Conservation (phyloP, 2,888 invertebrate species). For the Rhagophthalmus giganteus region DNA sequence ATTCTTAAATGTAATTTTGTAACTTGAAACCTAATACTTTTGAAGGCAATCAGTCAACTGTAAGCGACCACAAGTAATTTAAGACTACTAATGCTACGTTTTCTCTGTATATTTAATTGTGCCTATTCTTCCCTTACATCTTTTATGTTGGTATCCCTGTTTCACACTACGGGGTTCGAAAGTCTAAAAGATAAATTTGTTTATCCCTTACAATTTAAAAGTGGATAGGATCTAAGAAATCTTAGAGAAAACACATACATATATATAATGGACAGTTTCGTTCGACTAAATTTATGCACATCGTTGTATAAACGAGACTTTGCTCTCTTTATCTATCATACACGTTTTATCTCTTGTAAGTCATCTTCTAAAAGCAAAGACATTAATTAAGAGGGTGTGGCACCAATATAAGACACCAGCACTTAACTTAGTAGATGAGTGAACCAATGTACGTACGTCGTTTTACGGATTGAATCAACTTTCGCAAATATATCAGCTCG, state of each 20-base stretch:
- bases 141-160: conserved; percentile 1
- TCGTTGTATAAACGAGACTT: conserved; percentile 19
- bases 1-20: conserved; percentile 14
- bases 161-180: conserved; percentile 14
- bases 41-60: conserved; percentile 4
- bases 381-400: conserved; percentile 52
- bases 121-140: not conserved
- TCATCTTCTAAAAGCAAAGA: conserved; percentile 39
- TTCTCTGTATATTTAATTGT: conserved; percentile 4
- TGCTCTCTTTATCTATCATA: conserved; percentile 28
- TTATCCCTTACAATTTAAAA: conserved; percentile 43
- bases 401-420: conserved; percentile 40
- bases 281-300: conserved; percentile 25
- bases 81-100: not conserved
- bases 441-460: conserved; percentile 35
- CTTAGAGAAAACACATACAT: conserved; percentile 42
- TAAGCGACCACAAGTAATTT: conserved; percentile 20
- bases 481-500: conserved; percentile 51
- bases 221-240: conserved; percentile 40
- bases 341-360: conserved; percentile 35
- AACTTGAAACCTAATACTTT: conserved; percentile 17
- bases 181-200: conserved; percentile 30
- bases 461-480: conserved; percentile 45
- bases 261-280: conserved; percentile 19
- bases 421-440: conserved; percentile 37